phyloP scores from a whole-genome alignment of 2,888 invertebrate species.

The Eudasyphora cyanicolor region DNA sequence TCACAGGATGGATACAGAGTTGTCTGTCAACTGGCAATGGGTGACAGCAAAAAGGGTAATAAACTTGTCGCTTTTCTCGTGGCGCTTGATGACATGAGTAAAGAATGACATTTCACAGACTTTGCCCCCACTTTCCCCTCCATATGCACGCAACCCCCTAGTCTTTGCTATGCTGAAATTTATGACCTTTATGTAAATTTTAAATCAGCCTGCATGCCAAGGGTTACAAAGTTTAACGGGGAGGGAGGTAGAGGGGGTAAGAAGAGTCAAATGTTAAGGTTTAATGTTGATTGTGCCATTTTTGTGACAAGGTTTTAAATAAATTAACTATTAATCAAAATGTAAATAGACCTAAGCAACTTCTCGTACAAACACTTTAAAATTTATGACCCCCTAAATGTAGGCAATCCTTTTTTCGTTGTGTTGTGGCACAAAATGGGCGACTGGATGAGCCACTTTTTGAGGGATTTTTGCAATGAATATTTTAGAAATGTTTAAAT shows the following conservation, averaged over 20 bases:
- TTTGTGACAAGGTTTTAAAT: constrained; percentile 37
- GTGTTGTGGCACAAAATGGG: neutral
- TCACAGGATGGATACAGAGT: neutral
- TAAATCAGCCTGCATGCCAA: neutral
- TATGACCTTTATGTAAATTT: constrained; percentile 15
- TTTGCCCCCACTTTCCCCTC: neutral
- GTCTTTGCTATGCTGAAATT: constrained; percentile 6
- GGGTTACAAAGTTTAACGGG: neutral
- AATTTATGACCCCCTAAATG: neutral
- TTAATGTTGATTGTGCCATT: neutral
- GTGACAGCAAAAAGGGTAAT: constrained; percentile 24
- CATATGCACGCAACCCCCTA: no score
- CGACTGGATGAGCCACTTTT: neutral
- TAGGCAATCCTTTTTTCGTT: constrained; percentile 5
- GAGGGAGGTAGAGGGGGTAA: neutral
- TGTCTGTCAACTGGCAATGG: constrained; percentile 29
- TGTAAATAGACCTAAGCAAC: neutral
- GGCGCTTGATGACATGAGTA: neutral
- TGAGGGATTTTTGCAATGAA: neutral
- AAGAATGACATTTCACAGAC: no score
- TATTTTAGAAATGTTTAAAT: neutral
- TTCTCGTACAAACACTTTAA: neutral
- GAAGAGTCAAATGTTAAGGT: neutral
- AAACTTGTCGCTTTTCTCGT: constrained; percentile 21
- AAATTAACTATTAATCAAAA: constrained; percentile 50